Conservation (phyloP, 1,140 invertebrate genomes). For the Lethrus apterus region DNA sequence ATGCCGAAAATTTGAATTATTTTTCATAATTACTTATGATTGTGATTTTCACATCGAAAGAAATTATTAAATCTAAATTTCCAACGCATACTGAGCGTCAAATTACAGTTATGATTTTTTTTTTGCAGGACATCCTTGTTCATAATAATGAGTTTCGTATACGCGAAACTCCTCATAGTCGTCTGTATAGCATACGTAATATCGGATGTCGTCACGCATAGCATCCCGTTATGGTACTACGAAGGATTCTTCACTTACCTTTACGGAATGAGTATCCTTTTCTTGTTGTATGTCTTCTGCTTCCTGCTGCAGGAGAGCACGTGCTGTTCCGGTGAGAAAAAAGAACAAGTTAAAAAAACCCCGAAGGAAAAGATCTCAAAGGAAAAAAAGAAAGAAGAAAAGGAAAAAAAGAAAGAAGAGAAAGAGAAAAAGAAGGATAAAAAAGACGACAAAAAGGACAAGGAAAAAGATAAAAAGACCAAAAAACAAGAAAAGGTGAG, state of each 20-base stretch:
- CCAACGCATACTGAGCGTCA: too few species aligned
- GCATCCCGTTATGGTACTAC: constrained; percentile 83
- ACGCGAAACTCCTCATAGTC: constrained; percentile 84
- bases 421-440: constrained; percentile 54
- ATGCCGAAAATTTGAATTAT: too few species aligned
- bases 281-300: constrained; percentile 93
- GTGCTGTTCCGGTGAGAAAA: constrained; percentile 62
- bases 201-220: constrained; percentile 87
- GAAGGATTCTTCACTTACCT: constrained; percentile 97
- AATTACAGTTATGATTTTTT: constrained; percentile 15
- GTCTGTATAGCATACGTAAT: constrained; percentile 88
- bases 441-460: constrained; percentile 56
- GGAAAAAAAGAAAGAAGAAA: constrained; percentile 60
- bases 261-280: constrained; percentile 89
- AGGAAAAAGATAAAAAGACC: constrained; percentile 47
- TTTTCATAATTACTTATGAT: too few species aligned
- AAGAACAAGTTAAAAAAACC: constrained; percentile 42
- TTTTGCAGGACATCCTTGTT: constrained; percentile 82
- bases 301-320: constrained; percentile 89
- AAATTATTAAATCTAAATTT: too few species aligned
- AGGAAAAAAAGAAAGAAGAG: constrained; percentile 56
- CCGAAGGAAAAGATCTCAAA: constrained; percentile 45
- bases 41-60: too few species aligned
- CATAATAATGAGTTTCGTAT: constrained; percentile 90
- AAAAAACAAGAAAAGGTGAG: constrained; percentile 53